phyloP scores from a whole-genome alignment of 2,797 vertebrate species.

The Typhlichthys eigenmanni region DNA sequence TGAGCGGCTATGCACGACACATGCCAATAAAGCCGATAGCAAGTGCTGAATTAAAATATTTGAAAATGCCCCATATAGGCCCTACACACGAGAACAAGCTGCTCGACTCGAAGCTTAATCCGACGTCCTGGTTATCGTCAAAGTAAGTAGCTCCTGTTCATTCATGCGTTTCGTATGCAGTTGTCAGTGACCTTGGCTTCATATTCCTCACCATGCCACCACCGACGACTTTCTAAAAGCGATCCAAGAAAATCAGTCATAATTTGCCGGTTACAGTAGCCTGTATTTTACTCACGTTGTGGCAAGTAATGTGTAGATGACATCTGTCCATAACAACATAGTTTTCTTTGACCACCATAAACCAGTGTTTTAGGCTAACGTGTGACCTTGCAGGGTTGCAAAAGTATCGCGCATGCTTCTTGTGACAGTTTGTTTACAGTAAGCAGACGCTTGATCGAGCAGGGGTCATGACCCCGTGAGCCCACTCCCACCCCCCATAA shows the following conservation, averaged over 20 bases:
- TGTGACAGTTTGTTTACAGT: background rate
- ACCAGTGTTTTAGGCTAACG: background rate
- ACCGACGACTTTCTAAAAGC: no score
- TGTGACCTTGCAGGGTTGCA: conserved; percentile 22
- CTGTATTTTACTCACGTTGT: no score
- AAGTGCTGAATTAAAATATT: background rate
- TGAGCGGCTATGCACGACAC: conserved; percentile 42
- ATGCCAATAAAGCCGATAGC: background rate
- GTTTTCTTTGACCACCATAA: no score
- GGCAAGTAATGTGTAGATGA: no score
- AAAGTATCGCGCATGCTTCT: background rate
- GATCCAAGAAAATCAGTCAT: no score
- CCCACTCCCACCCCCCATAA: no score
- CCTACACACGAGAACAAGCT: conserved; percentile 88
- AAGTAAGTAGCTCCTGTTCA: conserved; percentile 60
- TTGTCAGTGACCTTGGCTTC: background rate
- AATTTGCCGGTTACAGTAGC: no score
- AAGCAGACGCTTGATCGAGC: background rate
- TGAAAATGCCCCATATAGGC: conserved; percentile 60
- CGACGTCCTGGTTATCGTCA: conserved; percentile 71
- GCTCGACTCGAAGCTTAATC: conserved; percentile 84
- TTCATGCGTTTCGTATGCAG: conserved; percentile 34
- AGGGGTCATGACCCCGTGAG: background rate
- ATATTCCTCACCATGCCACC: background rate
- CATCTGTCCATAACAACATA: background rate